phyloP scores from a whole-genome alignment of 2,113 vertebrate species.

The Petroica traversi region DNA sequence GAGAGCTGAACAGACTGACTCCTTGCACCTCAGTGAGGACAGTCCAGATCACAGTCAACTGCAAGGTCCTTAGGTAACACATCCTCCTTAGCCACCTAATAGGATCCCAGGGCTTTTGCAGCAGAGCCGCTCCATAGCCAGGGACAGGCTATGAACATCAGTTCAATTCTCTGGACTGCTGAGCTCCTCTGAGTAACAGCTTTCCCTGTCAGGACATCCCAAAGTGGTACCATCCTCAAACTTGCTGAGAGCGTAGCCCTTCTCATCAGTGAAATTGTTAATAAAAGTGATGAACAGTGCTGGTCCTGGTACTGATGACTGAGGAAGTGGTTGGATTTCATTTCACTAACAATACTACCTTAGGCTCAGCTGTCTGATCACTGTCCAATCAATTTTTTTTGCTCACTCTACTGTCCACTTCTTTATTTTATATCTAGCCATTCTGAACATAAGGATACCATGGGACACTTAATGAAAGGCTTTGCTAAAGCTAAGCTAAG shows the following conservation, averaged over 20 bases:
- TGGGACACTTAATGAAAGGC: neutral
- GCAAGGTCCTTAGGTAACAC: neutral
- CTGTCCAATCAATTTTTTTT: neutral
- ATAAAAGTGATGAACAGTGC: neutral
- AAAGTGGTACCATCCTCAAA: neutral
- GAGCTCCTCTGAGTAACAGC: neutral
- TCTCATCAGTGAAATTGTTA: neutral
- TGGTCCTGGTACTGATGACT: neutral
- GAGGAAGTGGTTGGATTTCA: neutral
- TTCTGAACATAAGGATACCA: neutral
- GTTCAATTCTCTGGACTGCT: neutral
- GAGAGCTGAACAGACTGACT: neutral
- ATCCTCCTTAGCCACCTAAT: neutral
- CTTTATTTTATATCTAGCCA: neutral
- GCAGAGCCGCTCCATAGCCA: neutral
- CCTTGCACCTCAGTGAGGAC: neutral
- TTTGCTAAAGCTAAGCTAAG: neutral
- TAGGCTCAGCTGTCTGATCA: neutral
- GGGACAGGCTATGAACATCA: neutral
- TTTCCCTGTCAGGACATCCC: neutral
- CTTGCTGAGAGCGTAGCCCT: neutral
- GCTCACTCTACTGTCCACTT: neutral
- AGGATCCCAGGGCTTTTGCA: neutral
- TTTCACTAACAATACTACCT: neutral
- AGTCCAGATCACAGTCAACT: neutral